These are phyloP conservation scores for Epinephelus awoara DNA, from an alignment of 2,797 vertebrate species.

Conservation along the genomic window DNA sequence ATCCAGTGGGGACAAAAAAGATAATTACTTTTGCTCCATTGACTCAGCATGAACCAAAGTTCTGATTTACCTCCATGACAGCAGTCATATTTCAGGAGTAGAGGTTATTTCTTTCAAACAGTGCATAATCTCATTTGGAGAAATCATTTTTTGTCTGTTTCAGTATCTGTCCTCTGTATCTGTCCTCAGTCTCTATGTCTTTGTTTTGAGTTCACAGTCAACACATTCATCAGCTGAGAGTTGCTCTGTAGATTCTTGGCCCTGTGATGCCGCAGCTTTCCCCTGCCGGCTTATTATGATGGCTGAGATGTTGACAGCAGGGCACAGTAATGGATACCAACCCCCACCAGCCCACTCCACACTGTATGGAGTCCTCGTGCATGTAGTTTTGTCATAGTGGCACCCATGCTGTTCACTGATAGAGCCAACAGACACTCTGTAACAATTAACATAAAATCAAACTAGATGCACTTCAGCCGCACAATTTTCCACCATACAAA, in stretches of 20 bases:
- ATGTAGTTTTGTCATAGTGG: background rate
- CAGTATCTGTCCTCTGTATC: background rate
- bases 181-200: background rate
- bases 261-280: background rate
- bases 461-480: background rate
- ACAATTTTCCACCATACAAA: background rate
- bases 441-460: background rate
- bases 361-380: background rate
- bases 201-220: background rate
- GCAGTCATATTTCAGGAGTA: background rate
- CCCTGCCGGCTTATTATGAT: slow-evolving; percentile 1
- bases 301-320: slow-evolving; percentile 34
- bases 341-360: background rate
- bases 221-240: background rate
- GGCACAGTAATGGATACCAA: slow-evolving; percentile 24
- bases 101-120: background rate
- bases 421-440: background rate
- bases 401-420: background rate
- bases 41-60: background rate
- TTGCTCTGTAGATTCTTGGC: background rate
- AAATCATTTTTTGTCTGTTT: background rate
- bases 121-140: background rate
- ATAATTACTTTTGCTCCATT: background rate
- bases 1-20: background rate
- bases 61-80: background rate